These are phyloP conservation scores for Crypturellus undulatus DNA, from an alignment of 2,113 vertebrate genomes.

Conservation along the genomic window DNA sequence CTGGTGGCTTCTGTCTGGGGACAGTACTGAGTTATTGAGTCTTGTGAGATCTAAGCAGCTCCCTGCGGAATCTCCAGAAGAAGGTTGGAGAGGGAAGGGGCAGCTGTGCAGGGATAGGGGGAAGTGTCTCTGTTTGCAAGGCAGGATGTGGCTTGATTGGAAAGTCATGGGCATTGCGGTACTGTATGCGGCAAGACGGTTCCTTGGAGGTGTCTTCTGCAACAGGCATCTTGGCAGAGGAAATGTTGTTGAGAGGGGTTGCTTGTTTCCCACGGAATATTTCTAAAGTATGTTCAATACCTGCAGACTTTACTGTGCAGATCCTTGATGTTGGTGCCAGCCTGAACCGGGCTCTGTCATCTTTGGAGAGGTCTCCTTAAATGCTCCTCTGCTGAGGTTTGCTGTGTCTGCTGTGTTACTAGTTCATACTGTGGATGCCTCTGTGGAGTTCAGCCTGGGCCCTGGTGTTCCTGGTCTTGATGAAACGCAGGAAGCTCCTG, in stretches of 20 bases:
- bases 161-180: not conserved
- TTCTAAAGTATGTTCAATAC: not conserved
- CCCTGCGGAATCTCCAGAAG: not conserved
- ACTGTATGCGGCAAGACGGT: not conserved
- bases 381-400: not conserved
- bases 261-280: not conserved
- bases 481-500: not conserved
- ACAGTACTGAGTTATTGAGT: not conserved
- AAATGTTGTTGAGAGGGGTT: not conserved
- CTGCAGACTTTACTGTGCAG: not conserved
- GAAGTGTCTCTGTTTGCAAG: fast-evolving
- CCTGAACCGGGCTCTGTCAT: not conserved
- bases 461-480: not conserved
- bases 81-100: not conserved
- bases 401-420: not conserved
- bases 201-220: not conserved
- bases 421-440: not conserved
- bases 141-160: not conserved
- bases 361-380: not conserved
- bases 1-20: not conserved
- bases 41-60: fast-evolving
- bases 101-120: not conserved
- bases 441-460: not conserved
- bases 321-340: not conserved
- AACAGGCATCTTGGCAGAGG: not conserved